Evolutionary conservation across 2,888 invertebrate genomes (phyloP).

Genomic region (Stenichneumon culpator): DNA sequence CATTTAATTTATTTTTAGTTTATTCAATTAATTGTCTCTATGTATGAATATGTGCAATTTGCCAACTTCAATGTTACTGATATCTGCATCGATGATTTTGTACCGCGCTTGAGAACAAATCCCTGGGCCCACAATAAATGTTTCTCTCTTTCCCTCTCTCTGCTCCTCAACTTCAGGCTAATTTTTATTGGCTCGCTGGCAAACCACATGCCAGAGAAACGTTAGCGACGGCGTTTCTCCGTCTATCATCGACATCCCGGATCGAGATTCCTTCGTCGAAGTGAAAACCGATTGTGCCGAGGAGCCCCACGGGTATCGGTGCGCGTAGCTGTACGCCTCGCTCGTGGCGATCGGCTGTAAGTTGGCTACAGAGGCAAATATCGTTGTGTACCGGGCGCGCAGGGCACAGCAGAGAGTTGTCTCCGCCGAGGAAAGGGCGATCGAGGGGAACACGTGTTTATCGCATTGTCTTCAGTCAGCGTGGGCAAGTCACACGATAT

Average conservation of each 20-base stretch:
- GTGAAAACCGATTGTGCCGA: slow-evolving; percentile 29
- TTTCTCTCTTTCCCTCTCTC: no score
- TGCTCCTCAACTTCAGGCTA: slow-evolving; percentile 21
- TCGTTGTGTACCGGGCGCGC: slow-evolving; percentile 46
- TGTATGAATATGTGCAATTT: no score
- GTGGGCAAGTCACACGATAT: slow-evolving; percentile 71
- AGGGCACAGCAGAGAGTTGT: slow-evolving; percentile 53
- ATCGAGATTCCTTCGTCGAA: slow-evolving; percentile 44
- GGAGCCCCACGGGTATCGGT: slow-evolving; percentile 13
- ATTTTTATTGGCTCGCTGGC: slow-evolving; percentile 3
- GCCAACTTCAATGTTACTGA: no score
- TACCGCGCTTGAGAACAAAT: no score
- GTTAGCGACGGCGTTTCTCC: slow-evolving; percentile 11
- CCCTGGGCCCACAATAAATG: no score
- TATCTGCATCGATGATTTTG: no score
- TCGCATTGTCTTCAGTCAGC: slow-evolving; percentile 70
- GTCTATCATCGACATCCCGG: slow-evolving; percentile 14
- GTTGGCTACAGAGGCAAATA: slow-evolving; percentile 23
- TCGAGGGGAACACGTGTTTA: slow-evolving; percentile 72
- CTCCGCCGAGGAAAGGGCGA: slow-evolving; percentile 49
- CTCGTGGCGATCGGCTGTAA: neutral
- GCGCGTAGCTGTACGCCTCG: neutral
- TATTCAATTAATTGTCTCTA: no score
- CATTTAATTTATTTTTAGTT: no score
- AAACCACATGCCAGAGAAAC: neutral